phyloP scores from a whole-genome alignment of 2,113 vertebrate genomes.

The Chaenogobius annularis region DNA sequence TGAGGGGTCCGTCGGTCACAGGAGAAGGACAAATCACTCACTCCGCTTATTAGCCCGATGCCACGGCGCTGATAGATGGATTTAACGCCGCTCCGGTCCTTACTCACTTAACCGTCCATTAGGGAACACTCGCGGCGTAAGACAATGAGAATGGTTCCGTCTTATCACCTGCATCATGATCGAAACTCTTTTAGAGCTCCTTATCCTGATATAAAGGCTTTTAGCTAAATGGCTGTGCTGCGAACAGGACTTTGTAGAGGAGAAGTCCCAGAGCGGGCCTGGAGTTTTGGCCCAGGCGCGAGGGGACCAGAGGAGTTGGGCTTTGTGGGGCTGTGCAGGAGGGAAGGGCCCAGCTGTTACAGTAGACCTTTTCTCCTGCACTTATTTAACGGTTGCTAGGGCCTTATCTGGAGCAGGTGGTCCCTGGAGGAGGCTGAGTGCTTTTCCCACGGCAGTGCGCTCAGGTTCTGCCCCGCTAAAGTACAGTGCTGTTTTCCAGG shows the following conservation, averaged over 20 bases:
- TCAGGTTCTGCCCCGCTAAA: slow-evolving; percentile 4
- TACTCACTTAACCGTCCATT: slow-evolving; percentile 8
- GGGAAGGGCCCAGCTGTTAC: slow-evolving; percentile 74
- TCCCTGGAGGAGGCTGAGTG: slow-evolving; percentile 63
- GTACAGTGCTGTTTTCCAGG: neutral
- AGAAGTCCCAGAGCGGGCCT: slow-evolving; percentile 72
- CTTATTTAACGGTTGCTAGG: slow-evolving; percentile 77
- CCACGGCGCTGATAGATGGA: neutral
- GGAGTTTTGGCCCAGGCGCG: slow-evolving; percentile 59
- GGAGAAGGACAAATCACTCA: slow-evolving; percentile 4
- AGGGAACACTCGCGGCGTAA: slow-evolving; percentile 27
- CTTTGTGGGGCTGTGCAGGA: slow-evolving; percentile 62
- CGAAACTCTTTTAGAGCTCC: slow-evolving; percentile 51
- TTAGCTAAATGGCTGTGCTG: slow-evolving; percentile 63
- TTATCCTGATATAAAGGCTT: slow-evolving; percentile 71
- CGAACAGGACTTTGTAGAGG: slow-evolving; percentile 77
- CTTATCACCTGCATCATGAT: slow-evolving; percentile 63
- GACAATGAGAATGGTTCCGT: slow-evolving; percentile 43
- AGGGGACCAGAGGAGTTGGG: slow-evolving; percentile 54
- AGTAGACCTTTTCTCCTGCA: slow-evolving; percentile 68
- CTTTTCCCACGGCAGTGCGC: slow-evolving; percentile 74
- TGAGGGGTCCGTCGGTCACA: slow-evolving; percentile 16
- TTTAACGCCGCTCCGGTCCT: slow-evolving; percentile 1
- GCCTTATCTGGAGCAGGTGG: slow-evolving; percentile 70
- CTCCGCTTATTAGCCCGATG: slow-evolving; percentile 3